These are phyloP conservation scores for Pectinophora gossypiella DNA, from an alignment of 1,140 invertebrate genomes.

Conservation along the genomic window DNA sequence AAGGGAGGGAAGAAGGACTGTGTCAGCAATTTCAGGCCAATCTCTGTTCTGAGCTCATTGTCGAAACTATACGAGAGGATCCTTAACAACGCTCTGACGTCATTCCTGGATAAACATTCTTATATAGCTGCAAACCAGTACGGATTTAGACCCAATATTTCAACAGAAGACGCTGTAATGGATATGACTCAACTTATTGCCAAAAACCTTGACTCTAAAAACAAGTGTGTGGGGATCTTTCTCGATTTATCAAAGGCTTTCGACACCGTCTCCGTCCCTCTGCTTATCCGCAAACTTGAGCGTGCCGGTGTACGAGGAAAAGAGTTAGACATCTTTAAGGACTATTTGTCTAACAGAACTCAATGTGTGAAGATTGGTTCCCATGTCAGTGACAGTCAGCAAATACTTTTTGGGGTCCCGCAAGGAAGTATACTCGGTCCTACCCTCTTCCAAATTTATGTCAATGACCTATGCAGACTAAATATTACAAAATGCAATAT, in stretches of 20 bases:
- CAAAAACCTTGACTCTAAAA: slow-evolving; percentile 6
- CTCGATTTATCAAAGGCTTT: slow-evolving; percentile 23
- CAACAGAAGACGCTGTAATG: too few species aligned
- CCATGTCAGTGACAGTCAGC: slow-evolving; percentile 2
- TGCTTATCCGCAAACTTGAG: slow-evolving; percentile 14
- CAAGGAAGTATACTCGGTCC: slow-evolving; percentile 19
- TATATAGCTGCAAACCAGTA: too few species aligned
- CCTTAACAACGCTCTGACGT: too few species aligned
- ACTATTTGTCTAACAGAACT: slow-evolving; percentile 11
- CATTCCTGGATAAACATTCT: too few species aligned
- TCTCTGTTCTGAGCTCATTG: too few species aligned
- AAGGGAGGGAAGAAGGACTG: too few species aligned
- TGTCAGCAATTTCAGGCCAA: too few species aligned
- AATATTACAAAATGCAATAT: neutral
- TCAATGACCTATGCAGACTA: slow-evolving; percentile 12
- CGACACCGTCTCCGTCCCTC: too few species aligned
- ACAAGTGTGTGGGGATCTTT: slow-evolving; percentile 14
- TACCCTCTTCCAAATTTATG: slow-evolving; percentile 10
- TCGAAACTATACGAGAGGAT: too few species aligned
- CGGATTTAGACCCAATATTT: too few species aligned
- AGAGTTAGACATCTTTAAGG: neutral
- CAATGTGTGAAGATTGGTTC: slow-evolving; percentile 15
- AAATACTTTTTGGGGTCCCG: slow-evolving; percentile 10
- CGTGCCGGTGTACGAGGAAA: neutral
- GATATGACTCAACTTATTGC: too few species aligned